phyloP scores from a whole-genome alignment of 2,113 vertebrate genomes.

The Pithys albifrons region DNA sequence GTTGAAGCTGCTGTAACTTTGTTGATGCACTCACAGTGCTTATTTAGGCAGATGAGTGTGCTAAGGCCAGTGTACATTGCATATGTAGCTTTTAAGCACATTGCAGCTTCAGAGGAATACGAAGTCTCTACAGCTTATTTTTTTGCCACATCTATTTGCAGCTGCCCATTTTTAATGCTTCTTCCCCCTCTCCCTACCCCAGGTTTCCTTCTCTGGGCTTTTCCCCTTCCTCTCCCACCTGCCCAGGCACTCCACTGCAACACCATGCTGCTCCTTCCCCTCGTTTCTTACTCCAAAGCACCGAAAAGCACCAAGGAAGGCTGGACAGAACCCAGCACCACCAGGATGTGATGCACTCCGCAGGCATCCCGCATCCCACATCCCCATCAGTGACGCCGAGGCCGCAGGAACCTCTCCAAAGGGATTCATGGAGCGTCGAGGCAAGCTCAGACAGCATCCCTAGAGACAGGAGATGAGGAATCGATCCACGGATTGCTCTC shows the following conservation, averaged over 20 bases:
- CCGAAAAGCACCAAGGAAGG: neutral
- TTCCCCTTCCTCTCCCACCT: neutral
- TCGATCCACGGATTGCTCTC: neutral
- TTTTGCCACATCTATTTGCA: neutral
- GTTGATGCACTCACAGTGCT: neutral
- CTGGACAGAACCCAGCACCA: neutral
- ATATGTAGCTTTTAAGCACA: fast-evolving
- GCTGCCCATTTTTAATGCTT: neutral
- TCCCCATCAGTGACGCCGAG: neutral
- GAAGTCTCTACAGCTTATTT: neutral
- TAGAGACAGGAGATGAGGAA: neutral
- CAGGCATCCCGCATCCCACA: neutral
- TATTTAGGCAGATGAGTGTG: neutral
- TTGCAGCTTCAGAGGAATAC: neutral
- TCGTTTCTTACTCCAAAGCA: neutral
- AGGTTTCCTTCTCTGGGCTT: neutral
- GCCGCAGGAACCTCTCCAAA: neutral
- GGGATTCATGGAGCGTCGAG: fast-evolving
- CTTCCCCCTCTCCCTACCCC: neutral
- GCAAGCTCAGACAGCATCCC: neutral
- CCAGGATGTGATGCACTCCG: neutral
- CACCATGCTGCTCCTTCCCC: neutral
- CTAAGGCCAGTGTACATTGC: neutral
- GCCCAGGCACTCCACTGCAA: no score
- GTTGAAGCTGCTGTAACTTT: neutral